A percentile compares a stretch with the other conserved stretches of the same genome.
These are phyloP conservation scores for Mesorhabditis sp. DNA, from an alignment of 2,888 invertebrate species.

Conservation along the genomic window DNA sequence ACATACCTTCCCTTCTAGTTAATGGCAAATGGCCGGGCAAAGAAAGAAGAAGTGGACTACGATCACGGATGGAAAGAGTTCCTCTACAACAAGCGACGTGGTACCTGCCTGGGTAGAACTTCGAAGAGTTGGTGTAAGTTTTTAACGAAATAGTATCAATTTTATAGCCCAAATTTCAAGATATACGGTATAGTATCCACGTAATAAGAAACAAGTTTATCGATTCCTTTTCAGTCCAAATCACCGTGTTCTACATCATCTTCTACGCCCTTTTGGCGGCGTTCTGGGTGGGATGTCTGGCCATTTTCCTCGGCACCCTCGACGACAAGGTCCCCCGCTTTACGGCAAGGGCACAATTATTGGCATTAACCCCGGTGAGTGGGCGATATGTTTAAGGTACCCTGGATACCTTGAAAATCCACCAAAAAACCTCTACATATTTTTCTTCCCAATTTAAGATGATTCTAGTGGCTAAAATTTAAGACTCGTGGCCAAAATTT, in stretches of 20 bases:
- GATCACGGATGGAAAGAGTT: conserved; percentile 44
- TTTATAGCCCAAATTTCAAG: neutral
- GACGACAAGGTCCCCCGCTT: conserved; percentile 81
- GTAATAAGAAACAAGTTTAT: too few species aligned
- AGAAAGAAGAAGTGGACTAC: conserved; percentile 19
- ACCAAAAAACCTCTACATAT: too few species aligned
- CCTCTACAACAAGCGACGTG: conserved; percentile 51
- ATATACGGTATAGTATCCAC: too few species aligned
- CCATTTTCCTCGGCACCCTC: conserved; percentile 88
- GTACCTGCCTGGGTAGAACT: conserved; percentile 52
- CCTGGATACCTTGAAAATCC: too few species aligned
- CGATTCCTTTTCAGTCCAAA: conserved; percentile 73
- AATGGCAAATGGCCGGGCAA: conserved; percentile 50
- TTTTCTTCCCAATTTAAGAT: too few species aligned
- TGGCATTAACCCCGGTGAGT: conserved; percentile 85
- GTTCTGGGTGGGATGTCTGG: conserved; percentile 89
- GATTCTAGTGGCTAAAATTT: too few species aligned
- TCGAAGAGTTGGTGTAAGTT: conserved; percentile 53
- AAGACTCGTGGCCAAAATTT: too few species aligned
- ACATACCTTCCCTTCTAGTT: conserved; percentile 32
- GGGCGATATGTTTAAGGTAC: neutral
- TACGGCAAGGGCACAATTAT: conserved; percentile 80
- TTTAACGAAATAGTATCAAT: neutral
- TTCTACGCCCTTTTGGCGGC: conserved; percentile 87
- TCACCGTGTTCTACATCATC: conserved; percentile 88